phyloP scores from a whole-genome alignment of 2,113 vertebrate species.

The Paratilapia polleni region DNA sequence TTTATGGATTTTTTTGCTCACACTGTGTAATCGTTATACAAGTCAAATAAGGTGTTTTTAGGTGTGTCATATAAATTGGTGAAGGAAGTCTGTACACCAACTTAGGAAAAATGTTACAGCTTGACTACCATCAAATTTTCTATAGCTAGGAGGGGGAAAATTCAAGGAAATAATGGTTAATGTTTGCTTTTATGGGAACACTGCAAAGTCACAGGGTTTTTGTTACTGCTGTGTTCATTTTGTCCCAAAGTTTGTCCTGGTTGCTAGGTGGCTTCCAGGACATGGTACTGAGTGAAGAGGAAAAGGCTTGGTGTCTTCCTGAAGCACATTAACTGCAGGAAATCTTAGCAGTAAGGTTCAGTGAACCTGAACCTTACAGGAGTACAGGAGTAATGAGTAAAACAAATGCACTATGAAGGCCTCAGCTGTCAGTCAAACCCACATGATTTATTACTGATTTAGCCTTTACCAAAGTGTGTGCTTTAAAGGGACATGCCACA shows the following conservation, averaged over 20 bases:
- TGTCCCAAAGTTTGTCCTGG: constrained; percentile 49
- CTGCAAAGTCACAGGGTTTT: constrained; percentile 23
- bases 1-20: neutral
- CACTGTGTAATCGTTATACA: neutral
- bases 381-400: constrained; percentile 17
- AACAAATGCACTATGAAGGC: constrained; percentile 8
- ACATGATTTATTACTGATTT: neutral
- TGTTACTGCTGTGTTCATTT: constrained; percentile 14
- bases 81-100: neutral
- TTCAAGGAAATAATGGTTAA: constrained; percentile 19
- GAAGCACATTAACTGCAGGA: constrained; percentile 37
- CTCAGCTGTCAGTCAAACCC: neutral
- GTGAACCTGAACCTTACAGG: constrained; percentile 33
- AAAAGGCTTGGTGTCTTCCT: constrained; percentile 78
- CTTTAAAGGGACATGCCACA: neutral
- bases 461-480: too few species aligned
- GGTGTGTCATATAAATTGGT: neutral
- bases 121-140: neutral
- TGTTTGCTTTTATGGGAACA: constrained; percentile 57
- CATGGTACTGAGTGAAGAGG: constrained; percentile 57
- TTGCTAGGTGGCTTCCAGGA: constrained; percentile 74
- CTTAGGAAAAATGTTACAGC: neutral
- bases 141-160: constrained; percentile 11
- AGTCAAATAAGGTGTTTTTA: neutral
- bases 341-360: constrained; percentile 42